Conservation (phyloP, 1,140 invertebrate genomes). For the Augochlora pura region DNA sequence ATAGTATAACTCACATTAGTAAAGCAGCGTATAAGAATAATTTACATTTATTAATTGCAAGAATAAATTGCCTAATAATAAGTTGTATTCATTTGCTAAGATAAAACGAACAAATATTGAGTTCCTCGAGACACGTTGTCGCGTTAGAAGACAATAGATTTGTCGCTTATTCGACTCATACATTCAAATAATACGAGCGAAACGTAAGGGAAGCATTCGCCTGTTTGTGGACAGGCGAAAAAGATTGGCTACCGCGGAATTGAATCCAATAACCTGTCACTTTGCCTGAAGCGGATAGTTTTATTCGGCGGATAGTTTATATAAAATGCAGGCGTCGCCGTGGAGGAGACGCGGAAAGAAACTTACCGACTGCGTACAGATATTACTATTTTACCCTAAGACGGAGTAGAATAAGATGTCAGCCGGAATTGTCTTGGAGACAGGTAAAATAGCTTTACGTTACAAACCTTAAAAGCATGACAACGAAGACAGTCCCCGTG, state of each 20-base stretch:
- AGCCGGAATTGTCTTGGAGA: slow-evolving; percentile 31
- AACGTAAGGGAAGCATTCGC: background rate
- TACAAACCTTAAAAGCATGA: slow-evolving; percentile 41
- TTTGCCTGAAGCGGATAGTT: slow-evolving; percentile 21
- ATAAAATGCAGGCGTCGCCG: slow-evolving; percentile 16
- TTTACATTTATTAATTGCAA: no score
- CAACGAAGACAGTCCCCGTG: background rate
- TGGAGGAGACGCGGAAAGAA: slow-evolving; percentile 1
- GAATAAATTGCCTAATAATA: no score
- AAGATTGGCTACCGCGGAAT: slow-evolving; percentile 10
- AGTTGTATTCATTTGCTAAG: no score
- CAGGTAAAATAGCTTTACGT: slow-evolving; percentile 40
- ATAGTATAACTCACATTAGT: no score
- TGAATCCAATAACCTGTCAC: slow-evolving; percentile 32
- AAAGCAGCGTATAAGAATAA: no score
- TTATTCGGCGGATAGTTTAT: slow-evolving; percentile 24
- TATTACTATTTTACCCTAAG: slow-evolving; percentile 36
- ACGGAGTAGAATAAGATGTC: slow-evolving; percentile 47
- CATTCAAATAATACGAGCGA: no score
- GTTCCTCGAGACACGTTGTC: no score
- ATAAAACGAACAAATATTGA: no score
- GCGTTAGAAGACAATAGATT: no score
- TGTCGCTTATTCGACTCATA: no score
- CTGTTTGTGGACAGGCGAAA: slow-evolving; percentile 1
- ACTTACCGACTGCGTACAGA: slow-evolving; percentile 17